Base-by-base conservation (phyloP, 2,113 vertebrate genomes). In the Campylomormyrus tamandua region DNA sequence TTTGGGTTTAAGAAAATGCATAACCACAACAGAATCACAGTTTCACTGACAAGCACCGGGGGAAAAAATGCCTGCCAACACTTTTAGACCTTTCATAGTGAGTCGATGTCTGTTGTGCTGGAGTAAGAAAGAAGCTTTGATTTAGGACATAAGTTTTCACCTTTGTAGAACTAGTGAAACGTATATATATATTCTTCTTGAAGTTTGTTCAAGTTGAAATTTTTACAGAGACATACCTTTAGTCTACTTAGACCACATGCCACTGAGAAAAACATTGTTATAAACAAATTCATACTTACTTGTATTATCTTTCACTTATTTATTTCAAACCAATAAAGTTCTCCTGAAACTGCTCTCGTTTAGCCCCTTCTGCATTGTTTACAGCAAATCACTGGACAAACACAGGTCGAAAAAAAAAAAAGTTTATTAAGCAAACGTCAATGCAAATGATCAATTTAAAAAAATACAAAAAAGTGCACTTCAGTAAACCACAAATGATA, bases 301-400 rank as follows among this genome's bases (percentile, higher is more conserved):
- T 89, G 74, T 89, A n/a, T 80, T 11, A 35, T 53, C 74, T 83
- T 89, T 89, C 49, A 52, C 74, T 56, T 52, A 5, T 83, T 89
- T 27, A 84, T 48, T 46, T 85, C 91, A 91, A 77, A 90, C 89
- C 90, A 94, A 93, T 94, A 93, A 94, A 90, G 89, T 11, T 87
- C 88, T 91, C 92, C 27, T 6, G 88, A 91, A 92, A 87, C 31
- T 39, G 31, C 2, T 42, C 15, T 19, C 5, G n/a, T 70, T 70
- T 31, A 31, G 39, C 35, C 5, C 35, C 35, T 17, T 4, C 74
- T 80, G 31, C 13, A 15, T 42, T 80, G 21, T n/a, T 84, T 11
- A 27, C 62, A 80, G 5, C 48, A 74, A 24, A 21, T 24, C 19
- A 52, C 8, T n/a, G 24, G 13, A 39, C 31, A 39, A 10, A 53